Evolutionary conservation across 2,797 vertebrate genomes (phyloP), one percentile per base, ranked within the genome.

Genomic region (Darevskia nairensis): DNA sequence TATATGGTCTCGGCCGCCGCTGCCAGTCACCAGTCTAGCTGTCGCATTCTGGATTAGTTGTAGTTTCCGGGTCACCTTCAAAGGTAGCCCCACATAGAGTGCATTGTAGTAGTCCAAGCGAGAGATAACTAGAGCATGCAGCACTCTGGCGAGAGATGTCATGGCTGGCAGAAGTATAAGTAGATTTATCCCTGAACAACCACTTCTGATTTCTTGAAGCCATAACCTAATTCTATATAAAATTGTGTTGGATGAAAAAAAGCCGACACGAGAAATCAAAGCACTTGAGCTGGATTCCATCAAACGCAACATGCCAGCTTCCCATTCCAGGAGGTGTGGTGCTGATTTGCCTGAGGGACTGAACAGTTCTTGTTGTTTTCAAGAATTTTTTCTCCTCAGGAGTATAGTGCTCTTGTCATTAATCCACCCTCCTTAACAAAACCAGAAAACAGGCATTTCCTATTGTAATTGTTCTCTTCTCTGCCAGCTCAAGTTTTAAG

Each of bases 371-470:
- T 77, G 39, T 32, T 86, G 32, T 64, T 61, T 74, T 81, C 59
- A 59, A 82, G 55, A 75, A 81, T 3, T 3, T 41, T 80, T 75
- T 44, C 35, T 80, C 32, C 11, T 44, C 71, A 74, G 27, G 19
- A 74, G 35, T n/a, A 19, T n/a, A 69, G 41, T 6, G 32, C 23
- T 55, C 41, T 88, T 68, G 44, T 39, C 25, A 77, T 29, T 55
- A 83, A 83, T 88, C 39, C 21, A 72, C 46, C 17, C 76, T 82
- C 68, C 72, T 88, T 77, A 27, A 76, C 77, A 46, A 32, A 82
- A 88, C n/a, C 8, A 50, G 32, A 46, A 17, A 82, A 29, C 32
- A 66, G 23, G 21, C 5, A 71, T 68, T 77, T 88, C n/a, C 19
- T 39, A 68, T 32, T 50, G 39, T 50, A 75, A 76, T 50, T 66